Evolutionary conservation across 2,888 invertebrate genomes (phyloP).

Genomic region (Helleia helle): DNA sequence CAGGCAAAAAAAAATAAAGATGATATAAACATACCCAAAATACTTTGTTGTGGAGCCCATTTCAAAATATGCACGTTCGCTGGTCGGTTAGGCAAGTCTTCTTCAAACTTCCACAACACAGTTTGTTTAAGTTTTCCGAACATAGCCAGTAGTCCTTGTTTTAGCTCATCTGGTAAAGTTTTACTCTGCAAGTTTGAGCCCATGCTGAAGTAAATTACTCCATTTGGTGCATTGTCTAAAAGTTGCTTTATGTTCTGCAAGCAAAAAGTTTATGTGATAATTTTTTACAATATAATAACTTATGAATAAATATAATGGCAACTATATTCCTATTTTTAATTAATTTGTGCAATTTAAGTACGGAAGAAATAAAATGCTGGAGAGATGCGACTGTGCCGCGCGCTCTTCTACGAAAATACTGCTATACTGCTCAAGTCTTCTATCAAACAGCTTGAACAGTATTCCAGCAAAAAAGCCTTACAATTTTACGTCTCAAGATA

Average conservation of each 20-base stretch:
- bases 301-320: too few species aligned
- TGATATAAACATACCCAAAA: neutral
- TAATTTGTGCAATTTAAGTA: too few species aligned
- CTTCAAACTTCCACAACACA: constrained; percentile 52
- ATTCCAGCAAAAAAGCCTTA: too few species aligned
- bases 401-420: too few species aligned
- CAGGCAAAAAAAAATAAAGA: too few species aligned
- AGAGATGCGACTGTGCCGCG: too few species aligned
- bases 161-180: constrained; percentile 30
- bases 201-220: constrained; percentile 51
- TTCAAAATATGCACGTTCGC: constrained; percentile 39
- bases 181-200: constrained; percentile 41
- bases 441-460: too few species aligned
- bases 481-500: too few species aligned
- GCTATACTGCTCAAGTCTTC: too few species aligned
- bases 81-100: constrained; percentile 29
- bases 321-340: too few species aligned
- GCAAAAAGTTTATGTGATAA: neutral
- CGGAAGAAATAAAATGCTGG: too few species aligned
- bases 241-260: constrained; percentile 35
- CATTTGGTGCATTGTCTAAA: constrained; percentile 38
- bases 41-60: constrained; percentile 41
- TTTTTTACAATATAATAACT: too few species aligned
- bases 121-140: constrained; percentile 43
- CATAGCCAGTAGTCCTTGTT: constrained; percentile 30